Evolutionary conservation across 2,888 invertebrate species (phyloP), one percentile per base, ranked within the genome.

Genomic region (Cephus nigrinus): DNA sequence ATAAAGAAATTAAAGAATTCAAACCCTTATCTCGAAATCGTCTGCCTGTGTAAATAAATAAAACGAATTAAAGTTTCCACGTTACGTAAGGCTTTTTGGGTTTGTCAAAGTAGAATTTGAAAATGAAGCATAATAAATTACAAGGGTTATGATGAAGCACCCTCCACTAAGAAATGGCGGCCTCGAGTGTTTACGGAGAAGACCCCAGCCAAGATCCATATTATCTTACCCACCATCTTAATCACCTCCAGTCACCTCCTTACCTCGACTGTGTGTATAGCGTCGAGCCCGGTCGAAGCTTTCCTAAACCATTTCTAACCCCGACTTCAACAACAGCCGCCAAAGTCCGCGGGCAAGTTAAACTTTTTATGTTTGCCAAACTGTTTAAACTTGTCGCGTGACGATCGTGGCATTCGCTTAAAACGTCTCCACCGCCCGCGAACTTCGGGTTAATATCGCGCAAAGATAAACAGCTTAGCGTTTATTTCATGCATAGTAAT

Each of bases 201-300:
- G 74, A 74, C 76, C 73, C 40, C 23, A 40, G 40, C 40, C 76
- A 36, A 68, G 76, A 74, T 76, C 76, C 76, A 76, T 76, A 76
- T 76, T 76, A 76, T 76, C 76, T 76, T 73, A 76, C 73, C 76
- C 76, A 76, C 76, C 73, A 76, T 76, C 76, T 76, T 76, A 76
- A 76, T 76, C 76, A 76, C 76, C 74, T 68, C 76, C 68, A 76
- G 73, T 76, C 76, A 36, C 15, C 74, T 35, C 73, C 73, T 76
- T 68, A 35, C 73, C 36, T 74, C 35, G 12, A 36, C 76, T n/a
- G 11, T n/a, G 11, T 11, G 23, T n/a, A 23, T 4, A 72, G 30
- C 72, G 34, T 30, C 35, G 31, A 31, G 69, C 34, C 15, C 35
- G 69, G 69, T 69, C 74, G 35, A 73, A 68, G 73, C 76, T 74